A percentile compares a stretch with the other conserved stretches of the same genome.
Evolutionary conservation across 2,888 invertebrate genomes (phyloP).

Genomic region (Melieria crassipennis): DNA sequence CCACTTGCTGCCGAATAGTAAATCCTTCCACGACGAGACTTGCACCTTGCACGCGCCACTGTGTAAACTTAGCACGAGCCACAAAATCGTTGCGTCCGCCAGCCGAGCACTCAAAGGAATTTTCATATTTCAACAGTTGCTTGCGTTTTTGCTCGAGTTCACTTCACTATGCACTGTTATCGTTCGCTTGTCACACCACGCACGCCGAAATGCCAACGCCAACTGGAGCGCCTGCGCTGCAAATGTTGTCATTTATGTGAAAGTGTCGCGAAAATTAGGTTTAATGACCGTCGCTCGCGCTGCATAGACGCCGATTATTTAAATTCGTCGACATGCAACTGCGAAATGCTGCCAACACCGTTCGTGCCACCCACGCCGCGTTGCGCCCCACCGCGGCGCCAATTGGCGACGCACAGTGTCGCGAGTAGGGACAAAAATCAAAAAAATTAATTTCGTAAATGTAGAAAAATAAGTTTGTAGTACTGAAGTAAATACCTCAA

Average conservation of each 20-base stretch:
- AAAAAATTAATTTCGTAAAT: too few species aligned
- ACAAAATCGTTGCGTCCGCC: constrained; percentile 1
- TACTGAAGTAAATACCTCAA: too few species aligned
- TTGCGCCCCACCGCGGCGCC: neutral
- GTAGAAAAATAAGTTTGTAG: too few species aligned
- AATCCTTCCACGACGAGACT: constrained; percentile 57
- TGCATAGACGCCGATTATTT: constrained; percentile 7
- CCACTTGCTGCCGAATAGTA: constrained; percentile 60
- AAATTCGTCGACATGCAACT: constrained; percentile 18
- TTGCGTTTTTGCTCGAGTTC: neutral
- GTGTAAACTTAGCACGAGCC: constrained; percentile 13
- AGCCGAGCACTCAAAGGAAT: constrained; percentile 32
- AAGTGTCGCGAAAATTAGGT: constrained; percentile 45
- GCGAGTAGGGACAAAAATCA: too few species aligned
- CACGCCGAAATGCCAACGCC: constrained; percentile 39
- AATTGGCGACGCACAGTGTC: neutral
- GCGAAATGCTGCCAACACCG: constrained; percentile 4
- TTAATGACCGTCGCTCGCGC: constrained; percentile 55
- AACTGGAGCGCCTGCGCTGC: constrained; percentile 48
- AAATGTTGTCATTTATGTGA: constrained; percentile 53
- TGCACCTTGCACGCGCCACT: constrained; percentile 35
- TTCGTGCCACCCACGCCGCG: neutral
- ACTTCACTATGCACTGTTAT: neutral
- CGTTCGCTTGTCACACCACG: constrained; percentile 24
- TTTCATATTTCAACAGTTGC: constrained; percentile 18